Base-by-base conservation (phyloP, 2,888 invertebrate genomes). In the Asteroscopus sphinx region DNA sequence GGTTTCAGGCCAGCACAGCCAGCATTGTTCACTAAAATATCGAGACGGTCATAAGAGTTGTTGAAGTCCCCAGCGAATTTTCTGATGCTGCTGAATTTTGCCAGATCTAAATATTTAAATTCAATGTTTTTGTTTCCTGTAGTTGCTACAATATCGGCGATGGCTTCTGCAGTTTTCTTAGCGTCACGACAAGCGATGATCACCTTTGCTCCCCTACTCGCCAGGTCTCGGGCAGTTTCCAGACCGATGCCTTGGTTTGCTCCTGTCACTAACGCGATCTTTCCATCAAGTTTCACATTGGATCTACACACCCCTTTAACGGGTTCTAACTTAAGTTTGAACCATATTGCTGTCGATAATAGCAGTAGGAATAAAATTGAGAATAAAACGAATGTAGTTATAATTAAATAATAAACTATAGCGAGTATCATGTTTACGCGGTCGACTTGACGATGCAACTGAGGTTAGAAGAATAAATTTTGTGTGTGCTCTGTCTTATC, bases 221-320 rank as follows among this genome's bases (percentile, higher is more conserved):
- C 97, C 63, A 98, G 87, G 72, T 96, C 96, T 56, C 91, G 90
- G 0, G 95, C 97, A 0, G 97, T 96, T 89, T 97, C 97, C 81
- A 96, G 95, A 1, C 98, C 98, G 56, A 98, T 97, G 2, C 98
- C 98, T 0, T 96, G 96, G 85, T 97, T 98, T 0, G 97, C 96
- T 6, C 98, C 98, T 0, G 98, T 98, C 6, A 98, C 92, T 33
- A 98, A 94, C 0, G 95, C 95, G 37, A 96, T 91, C 94, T 97
- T 96, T 35, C 95, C 95, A 1, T 86, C 60, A 2, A 93, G 62
- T 28, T 81, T 79, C 0, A 69, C 80, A 30, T 80, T 81, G 37
- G 90, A 90, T 46, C 68, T 85, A 65, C 92, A 92, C 12, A 80
- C 79, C 16, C 83, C 81, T 57, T 83, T 64, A 3, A 64, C 41